Evolutionary conservation across 2,113 vertebrate species (phyloP), one percentile per base, ranked within the genome.

Genomic region (Equus quagga): DNA sequence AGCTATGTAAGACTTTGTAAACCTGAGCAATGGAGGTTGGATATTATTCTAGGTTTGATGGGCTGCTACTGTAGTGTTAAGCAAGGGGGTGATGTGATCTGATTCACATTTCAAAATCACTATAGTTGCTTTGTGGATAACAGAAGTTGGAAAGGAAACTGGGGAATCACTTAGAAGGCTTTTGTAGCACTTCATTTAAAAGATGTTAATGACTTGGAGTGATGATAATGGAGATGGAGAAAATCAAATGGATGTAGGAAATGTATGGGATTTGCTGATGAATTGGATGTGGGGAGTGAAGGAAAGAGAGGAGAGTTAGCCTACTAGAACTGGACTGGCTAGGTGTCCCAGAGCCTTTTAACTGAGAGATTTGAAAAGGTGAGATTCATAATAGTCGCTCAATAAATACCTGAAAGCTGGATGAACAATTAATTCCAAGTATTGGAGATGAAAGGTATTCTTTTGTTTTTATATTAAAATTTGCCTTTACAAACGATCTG

Each of bases 401-500:
- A 89, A n/a, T 81, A 33, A 87, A 41, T 26, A 90, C 23, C 4
- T 85, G 41, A 33, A 89, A 56, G 31, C 8, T 73, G n/a, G n/a
- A n/a, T 89, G 24, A 95, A 67, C 54, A 96, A 91, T 78, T 75
- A 80, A 72, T 86, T 72, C 2, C 18, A 91, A 28, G 18, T 36
- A 81, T 36, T 86, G 51, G 44, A 94, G 64, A 70, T 56, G n/a
- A 95, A 92, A 70, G 18, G 2, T 26, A 21, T 26, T 67, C 36
- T 60, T 62, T 88, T 96, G 28, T 78, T 73, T 93, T 70, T 84
- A 89, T 76, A 89, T 82, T 84, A 96, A 82, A 80, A 96, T 33
- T 46, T 94, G 49, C 21, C 76, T 83, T 84, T 54, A 14, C 13
- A 13, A 41, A 41, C 36, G 36, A 41, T 41, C 36, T 41, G 36